phyloP scores from a whole-genome alignment of 2,797 vertebrate genomes.

The Gallinago solitaria region DNA sequence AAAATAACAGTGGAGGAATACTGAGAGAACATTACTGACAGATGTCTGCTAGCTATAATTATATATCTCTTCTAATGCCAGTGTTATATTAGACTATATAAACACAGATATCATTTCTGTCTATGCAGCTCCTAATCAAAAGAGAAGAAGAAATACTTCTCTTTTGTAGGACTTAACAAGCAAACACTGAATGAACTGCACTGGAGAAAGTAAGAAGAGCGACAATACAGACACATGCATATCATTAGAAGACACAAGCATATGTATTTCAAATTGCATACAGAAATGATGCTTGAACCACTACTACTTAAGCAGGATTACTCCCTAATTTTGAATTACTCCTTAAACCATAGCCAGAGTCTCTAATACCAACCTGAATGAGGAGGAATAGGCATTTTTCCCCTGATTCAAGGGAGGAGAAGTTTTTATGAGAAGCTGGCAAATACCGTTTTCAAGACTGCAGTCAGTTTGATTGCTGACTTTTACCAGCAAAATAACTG shows the following conservation, averaged over 20 bases:
- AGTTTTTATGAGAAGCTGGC: neutral
- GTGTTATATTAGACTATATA: conserved; percentile 35
- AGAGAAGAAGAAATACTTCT: neutral
- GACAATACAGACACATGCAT: neutral
- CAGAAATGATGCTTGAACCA: neutral
- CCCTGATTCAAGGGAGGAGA: neutral
- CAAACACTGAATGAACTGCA: neutral
- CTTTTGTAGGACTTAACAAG: neutral
- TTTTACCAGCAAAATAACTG: conserved; percentile 20
- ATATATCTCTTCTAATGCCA: conserved; percentile 29
- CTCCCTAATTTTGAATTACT: neutral
- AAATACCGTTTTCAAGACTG: neutral
- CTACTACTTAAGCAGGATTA: neutral
- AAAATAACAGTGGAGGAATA: conserved; percentile 52
- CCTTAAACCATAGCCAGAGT: neutral
- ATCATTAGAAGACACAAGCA: neutral
- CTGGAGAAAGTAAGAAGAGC: neutral
- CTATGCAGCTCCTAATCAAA: conserved; percentile 5
- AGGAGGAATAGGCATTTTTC: neutral
- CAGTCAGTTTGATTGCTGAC: neutral
- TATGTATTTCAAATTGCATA: neutral
- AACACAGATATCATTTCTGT: conserved; percentile 39
- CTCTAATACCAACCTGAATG: neutral
- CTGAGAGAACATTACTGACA: conserved; percentile 48
- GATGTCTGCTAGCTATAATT: conserved; percentile 49